Percentiles rank a stretch among this genome's conserved stretches.
Evolutionary conservation across 2,113 vertebrate genomes (phyloP).

Genomic region (Callipepla squamata): DNA sequence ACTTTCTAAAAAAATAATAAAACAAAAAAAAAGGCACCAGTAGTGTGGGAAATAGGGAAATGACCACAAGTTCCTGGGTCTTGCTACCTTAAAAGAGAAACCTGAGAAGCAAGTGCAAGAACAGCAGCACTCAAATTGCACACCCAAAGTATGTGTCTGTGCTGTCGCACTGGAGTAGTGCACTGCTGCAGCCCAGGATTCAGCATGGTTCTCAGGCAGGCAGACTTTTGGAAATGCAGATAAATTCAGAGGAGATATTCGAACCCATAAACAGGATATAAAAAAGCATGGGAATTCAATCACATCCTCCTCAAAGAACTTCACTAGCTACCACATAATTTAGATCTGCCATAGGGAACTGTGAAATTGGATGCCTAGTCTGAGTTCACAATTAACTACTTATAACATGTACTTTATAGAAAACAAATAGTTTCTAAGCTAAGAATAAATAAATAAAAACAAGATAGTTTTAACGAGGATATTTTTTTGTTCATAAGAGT

Average conservation of each 20-base stretch:
- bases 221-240: neutral
- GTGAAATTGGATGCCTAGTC: neutral
- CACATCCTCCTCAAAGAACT: neutral
- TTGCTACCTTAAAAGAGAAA: neutral
- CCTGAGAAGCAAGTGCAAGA: neutral
- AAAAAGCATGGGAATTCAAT: neutral
- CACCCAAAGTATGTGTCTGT: neutral
- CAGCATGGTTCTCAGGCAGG: neutral
- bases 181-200: neutral
- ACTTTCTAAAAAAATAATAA: neutral
- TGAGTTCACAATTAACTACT: neutral
- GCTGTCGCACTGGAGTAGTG: neutral
- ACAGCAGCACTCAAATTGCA: neutral
- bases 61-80: neutral
- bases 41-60: neutral
- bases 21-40: neutral
- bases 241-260: constrained; percentile 1
- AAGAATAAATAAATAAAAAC: neutral
- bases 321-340: neutral
- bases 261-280: neutral
- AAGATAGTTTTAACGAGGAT: neutral
- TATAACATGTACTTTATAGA: neutral
- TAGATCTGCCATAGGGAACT: neutral
- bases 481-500: neutral
- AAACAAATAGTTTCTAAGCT: neutral